Evolutionary conservation across 2,797 vertebrate genomes (phyloP), one percentile per base, ranked within the genome.

Genomic region (Apodemus agrarius): DNA sequence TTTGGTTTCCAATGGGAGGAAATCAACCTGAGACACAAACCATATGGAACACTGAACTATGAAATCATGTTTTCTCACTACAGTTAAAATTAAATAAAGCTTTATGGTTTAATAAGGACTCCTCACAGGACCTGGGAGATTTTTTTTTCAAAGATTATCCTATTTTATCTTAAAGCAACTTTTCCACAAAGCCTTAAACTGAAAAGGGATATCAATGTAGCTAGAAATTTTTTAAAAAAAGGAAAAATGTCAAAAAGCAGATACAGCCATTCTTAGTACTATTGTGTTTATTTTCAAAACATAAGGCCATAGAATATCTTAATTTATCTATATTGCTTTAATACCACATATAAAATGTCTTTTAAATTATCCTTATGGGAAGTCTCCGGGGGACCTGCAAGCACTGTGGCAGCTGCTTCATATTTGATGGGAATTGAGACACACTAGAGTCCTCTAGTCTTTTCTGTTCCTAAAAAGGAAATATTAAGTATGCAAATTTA

Each of bases 21-120:
- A 90, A 72, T 76, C 37, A 92, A 6, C 21, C 61, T 6, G 9
- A 95, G 63, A 74, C 52, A 79, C 17, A 94, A 94, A 79, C 19
- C 37, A 57, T 67, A 90, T 37, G 24, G 26, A 16, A 63, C 1
- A 65, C 69, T 82, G 85, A 29, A 93, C 74, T 46, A 61, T 37
- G 94, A 89, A 72, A 93, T 79, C 6, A 75, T 85, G 34, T 90
- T 95, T 96, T 95, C 57, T 76, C 86, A 61, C 37, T 57, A 85
- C 6, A 75, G 2, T 90, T 24, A 94, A 95, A 37, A 93, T 63
- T 96, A 96, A 91, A 85, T 75, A 94, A 97, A 96, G 40, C 29
- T 89, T 96, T 94, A 67, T 93, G 59, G 49, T 63, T 95, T 97
- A 91, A 94, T 94, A 95, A 94, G 87, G 61, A 91, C 65, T 91